A percentile compares a stretch with the other conserved stretches of the same genome.
These are phyloP conservation scores for Stichopus horrens DNA, from an alignment of 53 echinoderm and acorn worm genomes.

Conservation along the genomic window DNA sequence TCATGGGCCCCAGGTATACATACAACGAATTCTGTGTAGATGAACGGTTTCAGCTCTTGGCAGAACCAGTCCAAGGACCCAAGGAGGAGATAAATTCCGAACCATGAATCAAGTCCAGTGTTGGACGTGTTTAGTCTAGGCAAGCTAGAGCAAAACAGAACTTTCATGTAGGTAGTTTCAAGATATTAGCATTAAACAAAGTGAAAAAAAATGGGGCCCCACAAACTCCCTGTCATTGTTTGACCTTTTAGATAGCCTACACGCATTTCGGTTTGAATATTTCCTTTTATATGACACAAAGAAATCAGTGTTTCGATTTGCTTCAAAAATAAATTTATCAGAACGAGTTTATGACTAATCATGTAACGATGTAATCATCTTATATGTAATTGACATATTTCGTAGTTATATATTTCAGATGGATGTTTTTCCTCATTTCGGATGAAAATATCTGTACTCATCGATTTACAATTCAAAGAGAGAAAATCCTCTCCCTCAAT, in stretches of 20 bases:
- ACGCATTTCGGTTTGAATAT: too few relatives aligned
- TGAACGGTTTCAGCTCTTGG: not conserved
- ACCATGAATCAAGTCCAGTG: not conserved
- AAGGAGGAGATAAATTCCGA: not conserved
- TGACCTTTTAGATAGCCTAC: not conserved
- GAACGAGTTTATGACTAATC: too few relatives aligned
- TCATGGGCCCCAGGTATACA: not conserved
- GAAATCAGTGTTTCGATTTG: too few relatives aligned
- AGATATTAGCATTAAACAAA: not conserved
- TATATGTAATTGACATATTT: too few relatives aligned
- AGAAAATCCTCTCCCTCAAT: too few relatives aligned
- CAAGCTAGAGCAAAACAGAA: not conserved
- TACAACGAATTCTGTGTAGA: not conserved
- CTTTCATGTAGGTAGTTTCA: not conserved
- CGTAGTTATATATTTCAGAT: too few relatives aligned
- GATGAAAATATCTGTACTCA: too few relatives aligned
- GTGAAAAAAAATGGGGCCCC: not conserved
- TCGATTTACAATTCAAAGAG: too few relatives aligned
- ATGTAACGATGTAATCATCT: too few relatives aligned
- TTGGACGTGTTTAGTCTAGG: constrained; percentile 3
- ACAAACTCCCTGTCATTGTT: not conserved
- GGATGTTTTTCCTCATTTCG: too few relatives aligned
- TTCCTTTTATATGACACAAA: too few relatives aligned
- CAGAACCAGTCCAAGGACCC: not conserved
- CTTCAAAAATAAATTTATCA: too few relatives aligned